These are phyloP conservation scores for Stylophora pistillata DNA, from an alignment of 64 coral and sea anemone species.

Conservation along the genomic window DNA sequence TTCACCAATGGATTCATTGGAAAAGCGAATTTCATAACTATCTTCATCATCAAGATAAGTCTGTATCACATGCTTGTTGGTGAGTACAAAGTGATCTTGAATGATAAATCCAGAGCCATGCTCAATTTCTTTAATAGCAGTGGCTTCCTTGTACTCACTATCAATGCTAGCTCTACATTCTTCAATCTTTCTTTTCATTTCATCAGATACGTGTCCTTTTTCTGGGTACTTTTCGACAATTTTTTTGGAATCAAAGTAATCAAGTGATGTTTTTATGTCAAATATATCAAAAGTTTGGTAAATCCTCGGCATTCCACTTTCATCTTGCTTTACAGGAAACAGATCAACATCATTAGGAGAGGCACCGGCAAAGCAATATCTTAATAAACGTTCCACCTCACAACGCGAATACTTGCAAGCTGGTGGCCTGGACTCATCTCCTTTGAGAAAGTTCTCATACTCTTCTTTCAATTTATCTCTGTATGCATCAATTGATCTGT, in stretches of 20 bases:
- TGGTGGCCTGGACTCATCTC: too few relatives aligned
- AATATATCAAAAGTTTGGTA: not conserved
- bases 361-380: conserved; percentile 2
- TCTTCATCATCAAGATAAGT: not conserved
- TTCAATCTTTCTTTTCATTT: not conserved
- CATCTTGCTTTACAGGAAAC: not conserved
- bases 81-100: not conserved
- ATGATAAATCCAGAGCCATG: not conserved
- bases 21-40: not conserved
- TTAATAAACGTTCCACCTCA: not conserved
- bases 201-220: not conserved
- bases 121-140: not conserved
- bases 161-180: not conserved
- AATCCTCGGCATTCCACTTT: too few relatives aligned
- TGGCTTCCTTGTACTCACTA: not conserved
- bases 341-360: not conserved
- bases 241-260: not conserved
- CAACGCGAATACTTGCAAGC: not conserved
- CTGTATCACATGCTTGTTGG: not conserved
- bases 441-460: not conserved
- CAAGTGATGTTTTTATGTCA: not conserved
- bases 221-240: not conserved
- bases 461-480: not conserved
- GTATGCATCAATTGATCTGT: not conserved
- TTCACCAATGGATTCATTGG: not conserved